phyloP scores from a whole-genome alignment of 2,113 vertebrate species.

The Morone saxatilis region DNA sequence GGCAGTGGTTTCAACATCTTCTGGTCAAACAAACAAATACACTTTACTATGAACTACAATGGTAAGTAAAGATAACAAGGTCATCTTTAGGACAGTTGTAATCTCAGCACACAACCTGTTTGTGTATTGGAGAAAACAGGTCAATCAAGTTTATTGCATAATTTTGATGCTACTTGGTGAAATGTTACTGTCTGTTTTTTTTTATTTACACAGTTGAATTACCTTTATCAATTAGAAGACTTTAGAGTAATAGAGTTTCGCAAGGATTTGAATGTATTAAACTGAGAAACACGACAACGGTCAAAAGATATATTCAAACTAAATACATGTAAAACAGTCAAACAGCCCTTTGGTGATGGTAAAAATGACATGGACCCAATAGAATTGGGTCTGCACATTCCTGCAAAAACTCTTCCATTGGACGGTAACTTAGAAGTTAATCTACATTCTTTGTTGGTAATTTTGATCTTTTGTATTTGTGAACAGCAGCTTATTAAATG shows the following conservation, averaged over 20 bases:
- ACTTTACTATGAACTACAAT: not conserved
- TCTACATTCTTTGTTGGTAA: too few relatives aligned
- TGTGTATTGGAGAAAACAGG: not conserved
- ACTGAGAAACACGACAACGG: not conserved
- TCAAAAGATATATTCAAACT: not conserved
- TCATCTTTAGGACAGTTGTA: not conserved
- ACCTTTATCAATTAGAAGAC: not conserved
- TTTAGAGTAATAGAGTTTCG: not conserved
- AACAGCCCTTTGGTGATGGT: not conserved
- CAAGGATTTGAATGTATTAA: not conserved
- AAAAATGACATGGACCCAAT: not conserved
- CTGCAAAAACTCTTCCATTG: too few relatives aligned
- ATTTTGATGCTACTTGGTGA: not conserved
- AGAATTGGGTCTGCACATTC: not conserved
- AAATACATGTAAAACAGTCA: not conserved
- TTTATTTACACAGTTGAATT: not conserved
- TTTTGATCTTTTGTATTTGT: too few relatives aligned
- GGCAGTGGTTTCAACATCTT: slow-evolving; percentile 18
- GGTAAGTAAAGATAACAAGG: not conserved
- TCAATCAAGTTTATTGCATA: not conserved
- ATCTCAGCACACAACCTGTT: not conserved
- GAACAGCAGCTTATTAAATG: too few relatives aligned
- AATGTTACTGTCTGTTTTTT: not conserved
- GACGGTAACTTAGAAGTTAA: too few relatives aligned
- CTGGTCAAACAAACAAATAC: slow-evolving; percentile 6